Evolutionary conservation across 2,888 invertebrate species (phyloP).

Genomic region (Eulithis prunata): DNA sequence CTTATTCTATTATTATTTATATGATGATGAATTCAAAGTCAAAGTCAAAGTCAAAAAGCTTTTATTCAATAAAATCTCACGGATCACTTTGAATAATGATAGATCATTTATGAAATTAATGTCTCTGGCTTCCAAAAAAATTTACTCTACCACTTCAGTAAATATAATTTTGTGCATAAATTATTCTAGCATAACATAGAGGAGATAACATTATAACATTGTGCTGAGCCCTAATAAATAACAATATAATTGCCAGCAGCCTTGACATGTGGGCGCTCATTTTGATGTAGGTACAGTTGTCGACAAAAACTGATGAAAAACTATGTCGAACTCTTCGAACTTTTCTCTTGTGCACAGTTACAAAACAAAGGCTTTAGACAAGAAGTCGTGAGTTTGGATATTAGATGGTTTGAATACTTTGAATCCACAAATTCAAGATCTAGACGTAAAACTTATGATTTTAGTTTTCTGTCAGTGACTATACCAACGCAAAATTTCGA

Average conservation of each 20-base stretch:
- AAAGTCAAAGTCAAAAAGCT: too few relatives aligned
- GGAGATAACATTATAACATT: conserved; percentile 18
- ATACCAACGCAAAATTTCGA: conserved; percentile 13
- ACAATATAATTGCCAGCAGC: conserved; percentile 28
- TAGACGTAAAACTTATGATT: too few relatives aligned
- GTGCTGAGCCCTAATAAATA: conserved; percentile 29
- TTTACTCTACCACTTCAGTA: background rate
- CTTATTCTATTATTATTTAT: too few relatives aligned
- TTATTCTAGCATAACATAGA: conserved; percentile 4
- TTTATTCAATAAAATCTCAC: too few relatives aligned
- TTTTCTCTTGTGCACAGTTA: too few relatives aligned
- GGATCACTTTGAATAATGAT: too few relatives aligned
- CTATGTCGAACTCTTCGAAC: too few relatives aligned
- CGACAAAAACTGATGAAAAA: conserved; percentile 2
- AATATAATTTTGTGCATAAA: conserved; percentile 15
- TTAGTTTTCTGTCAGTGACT: conserved; percentile 11
- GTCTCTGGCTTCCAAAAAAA: too few relatives aligned
- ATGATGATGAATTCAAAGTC: too few relatives aligned
- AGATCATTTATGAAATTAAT: too few relatives aligned
- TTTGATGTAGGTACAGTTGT: conserved; percentile 15
- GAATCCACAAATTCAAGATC: too few relatives aligned
- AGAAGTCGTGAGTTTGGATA: background rate
- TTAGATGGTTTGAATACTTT: too few relatives aligned
- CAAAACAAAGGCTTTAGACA: background rate
- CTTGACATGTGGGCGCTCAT: conserved; percentile 29